These are phyloP conservation scores for Masnerella sp. DNA, from an alignment of 2,888 invertebrate species.

Conservation along the genomic window DNA sequence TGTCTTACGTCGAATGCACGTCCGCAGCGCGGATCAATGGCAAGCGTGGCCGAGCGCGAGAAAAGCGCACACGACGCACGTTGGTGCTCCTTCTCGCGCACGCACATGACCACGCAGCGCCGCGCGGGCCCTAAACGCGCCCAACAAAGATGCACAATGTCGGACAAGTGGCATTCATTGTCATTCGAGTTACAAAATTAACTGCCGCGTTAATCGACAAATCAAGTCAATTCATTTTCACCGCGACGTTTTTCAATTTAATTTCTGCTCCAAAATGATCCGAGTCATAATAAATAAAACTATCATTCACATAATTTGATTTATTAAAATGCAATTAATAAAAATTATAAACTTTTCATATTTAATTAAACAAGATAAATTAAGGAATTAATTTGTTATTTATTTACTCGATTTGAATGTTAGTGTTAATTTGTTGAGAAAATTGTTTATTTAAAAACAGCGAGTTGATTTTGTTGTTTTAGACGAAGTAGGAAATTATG, in stretches of 20 bases:
- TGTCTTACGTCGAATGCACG: constrained; percentile 24
- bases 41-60: constrained; percentile 20
- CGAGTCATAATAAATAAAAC: background rate
- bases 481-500: no score
- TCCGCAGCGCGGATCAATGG: constrained; percentile 32
- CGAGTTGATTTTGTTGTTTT: no score
- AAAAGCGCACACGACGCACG: constrained; percentile 26
- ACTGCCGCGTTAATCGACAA: background rate
- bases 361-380: no score
- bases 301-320: background rate
- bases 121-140: background rate
- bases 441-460: no score
- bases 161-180: constrained; percentile 38
- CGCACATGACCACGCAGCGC: constrained; percentile 25
- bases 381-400: no score
- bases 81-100: constrained; percentile 24
- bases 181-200: constrained; percentile 24
- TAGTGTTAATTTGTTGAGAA: no score
- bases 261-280: background rate
- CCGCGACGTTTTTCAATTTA: no score
- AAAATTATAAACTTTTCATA: no score
- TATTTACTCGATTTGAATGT: no score
- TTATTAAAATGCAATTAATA: no score
- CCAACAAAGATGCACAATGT: constrained; percentile 39
- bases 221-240: constrained; percentile 6